A percentile compares a stretch with the other conserved stretches of the same genome.
Conservation (phyloP, 2,888 invertebrate genomes). For the Agelastica alni region DNA sequence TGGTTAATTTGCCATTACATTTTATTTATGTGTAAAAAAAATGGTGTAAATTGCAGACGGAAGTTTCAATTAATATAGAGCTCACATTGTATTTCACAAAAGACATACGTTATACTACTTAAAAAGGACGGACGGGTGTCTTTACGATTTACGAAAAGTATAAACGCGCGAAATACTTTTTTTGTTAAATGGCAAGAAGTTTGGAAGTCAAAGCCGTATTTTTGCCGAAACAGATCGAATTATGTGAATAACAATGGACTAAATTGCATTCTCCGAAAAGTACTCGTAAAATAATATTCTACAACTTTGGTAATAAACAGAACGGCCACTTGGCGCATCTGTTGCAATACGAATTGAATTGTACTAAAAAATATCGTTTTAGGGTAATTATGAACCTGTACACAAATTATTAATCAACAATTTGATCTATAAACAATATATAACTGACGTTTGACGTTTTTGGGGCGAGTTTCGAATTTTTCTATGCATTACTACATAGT, state of each 20-base stretch:
- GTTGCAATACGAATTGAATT: too few relatives aligned
- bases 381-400: too few relatives aligned
- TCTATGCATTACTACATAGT: too few relatives aligned
- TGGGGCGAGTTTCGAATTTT: too few relatives aligned
- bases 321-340: too few relatives aligned
- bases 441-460: too few relatives aligned
- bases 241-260: constrained; percentile 38
- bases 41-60: too few relatives aligned
- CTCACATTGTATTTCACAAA: neutral
- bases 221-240: constrained; percentile 50
- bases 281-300: constrained; percentile 22
- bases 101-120: constrained; percentile 25
- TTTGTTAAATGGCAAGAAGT: constrained; percentile 11
- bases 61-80: neutral
- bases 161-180: too few relatives aligned
- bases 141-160: constrained; percentile 18
- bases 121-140: constrained; percentile 35
- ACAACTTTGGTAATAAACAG: too few relatives aligned
- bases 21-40: neutral
- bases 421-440: too few relatives aligned
- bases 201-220: constrained; percentile 49
- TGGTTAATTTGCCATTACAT: too few relatives aligned
- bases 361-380: neutral
- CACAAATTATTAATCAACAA: too few relatives aligned
- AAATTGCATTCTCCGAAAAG: constrained; percentile 29